These are phyloP conservation scores for Lepidocolaptes lacrymiger DNA, from an alignment of 2,797 vertebrate genomes.

Conservation along the genomic window DNA sequence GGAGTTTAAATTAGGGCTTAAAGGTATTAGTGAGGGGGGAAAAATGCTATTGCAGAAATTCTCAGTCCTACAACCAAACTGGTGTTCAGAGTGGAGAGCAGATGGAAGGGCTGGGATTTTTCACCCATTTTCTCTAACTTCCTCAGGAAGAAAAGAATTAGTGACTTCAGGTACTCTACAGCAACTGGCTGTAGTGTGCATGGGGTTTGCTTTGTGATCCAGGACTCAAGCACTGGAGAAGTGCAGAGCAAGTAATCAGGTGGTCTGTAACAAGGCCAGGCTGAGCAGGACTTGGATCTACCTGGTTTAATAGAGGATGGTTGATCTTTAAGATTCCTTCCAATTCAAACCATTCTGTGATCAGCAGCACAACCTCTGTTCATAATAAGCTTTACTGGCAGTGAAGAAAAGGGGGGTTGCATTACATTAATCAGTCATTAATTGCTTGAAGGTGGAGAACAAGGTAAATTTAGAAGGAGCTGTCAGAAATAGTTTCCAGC, in stretches of 20 bases:
- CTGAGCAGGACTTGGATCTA: not conserved
- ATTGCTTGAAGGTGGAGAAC: not conserved
- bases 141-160: not conserved
- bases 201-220: not conserved
- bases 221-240: not conserved
- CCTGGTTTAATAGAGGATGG: not conserved
- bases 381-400: not conserved
- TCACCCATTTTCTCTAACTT: not conserved
- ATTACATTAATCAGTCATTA: not conserved
- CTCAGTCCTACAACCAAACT: not conserved
- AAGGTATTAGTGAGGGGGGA: not conserved
- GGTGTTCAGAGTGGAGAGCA: not conserved
- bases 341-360: not conserved
- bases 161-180: not conserved
- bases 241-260: not conserved
- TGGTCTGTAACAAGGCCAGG: not conserved
- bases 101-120: not conserved
- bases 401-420: not conserved
- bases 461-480: not conserved
- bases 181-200: not conserved
- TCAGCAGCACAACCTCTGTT: not conserved
- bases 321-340: not conserved
- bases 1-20: not conserved
- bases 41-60: not conserved
- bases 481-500: not conserved